Percentiles rank a stretch among this genome's conserved stretches.
Evolutionary conservation across 2,797 vertebrate genomes (phyloP).

Genomic region (Sebastes kiyomatsui): DNA sequence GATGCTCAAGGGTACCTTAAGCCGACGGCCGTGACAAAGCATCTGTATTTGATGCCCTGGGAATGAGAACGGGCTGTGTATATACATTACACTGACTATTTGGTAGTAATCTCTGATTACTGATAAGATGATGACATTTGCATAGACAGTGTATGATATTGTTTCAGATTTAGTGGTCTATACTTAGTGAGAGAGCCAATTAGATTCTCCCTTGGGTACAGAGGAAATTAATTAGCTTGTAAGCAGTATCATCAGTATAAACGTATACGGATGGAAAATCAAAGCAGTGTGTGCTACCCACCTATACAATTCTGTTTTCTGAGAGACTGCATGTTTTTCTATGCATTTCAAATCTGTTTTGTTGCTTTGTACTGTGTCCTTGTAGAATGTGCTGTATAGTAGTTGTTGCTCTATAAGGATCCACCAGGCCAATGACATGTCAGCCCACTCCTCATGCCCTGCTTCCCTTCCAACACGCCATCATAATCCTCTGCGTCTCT

Average conservation of each 20-base stretch:
- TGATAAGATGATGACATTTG: not conserved
- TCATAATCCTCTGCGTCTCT: constrained; percentile 1
- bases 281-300: not conserved
- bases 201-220: not conserved
- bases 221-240: not conserved
- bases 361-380: not conserved
- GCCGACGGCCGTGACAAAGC: no score
- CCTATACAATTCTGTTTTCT: not conserved
- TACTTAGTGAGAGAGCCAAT: not conserved
- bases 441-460: not conserved
- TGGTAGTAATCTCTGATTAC: not conserved
- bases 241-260: not conserved
- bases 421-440: not conserved
- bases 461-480: not conserved
- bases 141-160: not conserved
- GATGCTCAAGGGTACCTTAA: no score
- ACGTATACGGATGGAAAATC: not conserved
- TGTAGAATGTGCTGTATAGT: not conserved
- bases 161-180: not conserved
- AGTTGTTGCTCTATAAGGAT: not conserved
- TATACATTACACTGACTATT: not conserved
- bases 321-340: not conserved
- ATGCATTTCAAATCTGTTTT: not conserved
- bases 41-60: no score
- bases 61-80: no score